Evolutionary conservation across 2,797 vertebrate genomes (phyloP).

Genomic region (Danio kyathit): DNA sequence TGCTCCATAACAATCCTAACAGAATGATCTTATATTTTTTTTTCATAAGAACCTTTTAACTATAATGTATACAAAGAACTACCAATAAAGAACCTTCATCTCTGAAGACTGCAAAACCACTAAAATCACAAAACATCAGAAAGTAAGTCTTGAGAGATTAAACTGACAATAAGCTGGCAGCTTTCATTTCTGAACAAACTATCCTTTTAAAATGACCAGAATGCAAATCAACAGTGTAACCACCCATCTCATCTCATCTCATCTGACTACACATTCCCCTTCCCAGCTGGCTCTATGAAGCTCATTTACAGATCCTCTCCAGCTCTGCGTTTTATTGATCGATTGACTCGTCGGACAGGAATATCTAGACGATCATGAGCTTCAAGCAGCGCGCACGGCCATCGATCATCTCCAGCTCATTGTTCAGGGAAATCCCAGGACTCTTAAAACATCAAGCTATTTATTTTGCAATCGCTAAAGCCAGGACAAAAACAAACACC

Average conservation of each 20-base stretch:
- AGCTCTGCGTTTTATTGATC: conserved; percentile 40
- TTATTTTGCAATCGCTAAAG: conserved; percentile 16
- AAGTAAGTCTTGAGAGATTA: background rate
- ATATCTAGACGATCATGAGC: conserved; percentile 37
- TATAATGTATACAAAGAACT: too few relatives aligned
- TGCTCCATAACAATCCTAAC: too few relatives aligned
- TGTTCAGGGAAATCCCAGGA: conserved; percentile 44
- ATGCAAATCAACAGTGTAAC: background rate
- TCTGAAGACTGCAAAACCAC: background rate
- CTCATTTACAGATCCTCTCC: conserved; percentile 19
- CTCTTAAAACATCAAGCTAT: conserved; percentile 15
- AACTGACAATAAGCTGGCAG: background rate
- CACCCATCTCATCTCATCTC: conserved; percentile 14
- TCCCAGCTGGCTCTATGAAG: conserved; percentile 9
- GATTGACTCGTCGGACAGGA: conserved; percentile 38
- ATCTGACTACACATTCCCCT: background rate
- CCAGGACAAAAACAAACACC: conserved; percentile 7
- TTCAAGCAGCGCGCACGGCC: background rate
- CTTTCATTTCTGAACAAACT: background rate
- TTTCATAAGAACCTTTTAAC: too few relatives aligned
- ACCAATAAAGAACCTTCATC: too few relatives aligned
- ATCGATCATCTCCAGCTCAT: conserved; percentile 43
- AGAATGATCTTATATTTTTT: too few relatives aligned
- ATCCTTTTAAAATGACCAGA: background rate
- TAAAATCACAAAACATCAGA: background rate